Conservation (phyloP, 2,888 invertebrate species). For the Eristalinus sepulchralis region DNA sequence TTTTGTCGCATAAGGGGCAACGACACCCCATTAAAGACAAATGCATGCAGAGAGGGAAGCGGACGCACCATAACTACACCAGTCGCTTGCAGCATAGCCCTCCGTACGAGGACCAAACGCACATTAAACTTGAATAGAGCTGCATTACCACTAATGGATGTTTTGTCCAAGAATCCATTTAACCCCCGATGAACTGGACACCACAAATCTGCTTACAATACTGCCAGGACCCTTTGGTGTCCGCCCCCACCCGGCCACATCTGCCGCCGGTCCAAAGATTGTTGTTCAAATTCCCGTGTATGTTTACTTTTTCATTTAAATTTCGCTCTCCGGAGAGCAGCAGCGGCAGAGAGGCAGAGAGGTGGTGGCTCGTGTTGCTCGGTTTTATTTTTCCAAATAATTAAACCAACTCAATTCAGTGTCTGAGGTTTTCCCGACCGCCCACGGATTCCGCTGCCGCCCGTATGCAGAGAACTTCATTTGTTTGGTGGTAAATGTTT, state of each 20-base stretch:
- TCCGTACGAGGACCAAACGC: background rate
- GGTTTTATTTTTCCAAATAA: slow-evolving; percentile 37
- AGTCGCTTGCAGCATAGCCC: background rate
- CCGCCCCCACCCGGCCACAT: background rate
- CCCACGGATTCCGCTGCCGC: background rate
- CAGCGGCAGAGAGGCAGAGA: too few species aligned
- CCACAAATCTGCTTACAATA: slow-evolving; percentile 1
- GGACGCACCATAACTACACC: background rate
- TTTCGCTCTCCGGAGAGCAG: background rate
- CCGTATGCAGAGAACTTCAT: slow-evolving; percentile 28
- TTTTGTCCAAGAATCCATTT: slow-evolving; percentile 23
- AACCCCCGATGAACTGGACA: background rate
- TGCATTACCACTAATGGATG: slow-evolving; percentile 33
- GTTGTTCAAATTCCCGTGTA: background rate
- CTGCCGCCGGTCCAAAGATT: background rate
- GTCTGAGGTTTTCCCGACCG: slow-evolving; percentile 21
- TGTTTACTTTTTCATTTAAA: background rate
- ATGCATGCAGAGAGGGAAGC: background rate
- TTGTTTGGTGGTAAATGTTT: slow-evolving; percentile 58
- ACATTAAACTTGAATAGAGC: slow-evolving; percentile 21
- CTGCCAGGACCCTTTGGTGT: background rate
- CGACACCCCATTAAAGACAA: background rate
- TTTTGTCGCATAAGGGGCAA: too few species aligned
- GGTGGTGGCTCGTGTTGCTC: background rate
- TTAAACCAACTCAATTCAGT: slow-evolving; percentile 54